phyloP scores from a whole-genome alignment of 2,888 invertebrate species.

The Scrobipalpa costella region DNA sequence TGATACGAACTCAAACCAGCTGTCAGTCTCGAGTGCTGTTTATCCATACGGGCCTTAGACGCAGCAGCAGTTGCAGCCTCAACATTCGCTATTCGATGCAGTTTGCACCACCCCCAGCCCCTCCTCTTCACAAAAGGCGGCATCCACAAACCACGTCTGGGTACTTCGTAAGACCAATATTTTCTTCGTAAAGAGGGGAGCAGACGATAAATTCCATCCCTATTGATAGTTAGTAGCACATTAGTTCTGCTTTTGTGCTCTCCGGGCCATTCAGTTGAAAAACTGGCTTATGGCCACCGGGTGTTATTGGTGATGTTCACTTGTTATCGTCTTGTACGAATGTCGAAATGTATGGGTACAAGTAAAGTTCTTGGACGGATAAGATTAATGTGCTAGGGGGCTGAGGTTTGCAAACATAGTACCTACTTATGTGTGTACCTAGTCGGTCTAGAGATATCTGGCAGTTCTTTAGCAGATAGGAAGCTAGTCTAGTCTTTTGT shows the following conservation, averaged over 20 bases:
- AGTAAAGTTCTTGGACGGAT: conserved; percentile 15
- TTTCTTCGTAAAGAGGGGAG: conserved; percentile 72
- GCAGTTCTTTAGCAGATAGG: conserved; percentile 6
- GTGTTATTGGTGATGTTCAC: conserved; percentile 47
- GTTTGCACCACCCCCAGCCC: conserved; percentile 26
- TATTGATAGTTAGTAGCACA: conserved; percentile 77
- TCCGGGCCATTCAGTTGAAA: conserved; percentile 65
- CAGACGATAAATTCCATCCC: conserved; percentile 72
- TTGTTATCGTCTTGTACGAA: conserved; percentile 27
- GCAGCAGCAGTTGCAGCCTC: no score
- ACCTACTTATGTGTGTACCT: conserved; percentile 5
- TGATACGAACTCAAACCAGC: no score
- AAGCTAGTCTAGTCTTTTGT: conserved; percentile 5
- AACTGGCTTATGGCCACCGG: conserved; percentile 58
- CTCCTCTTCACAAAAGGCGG: conserved; percentile 62
- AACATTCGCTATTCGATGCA: not conserved
- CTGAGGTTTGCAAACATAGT: conserved; percentile 7
- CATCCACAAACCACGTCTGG: conserved; percentile 73
- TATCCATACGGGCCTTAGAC: no score
- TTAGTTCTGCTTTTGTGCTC: conserved; percentile 74
- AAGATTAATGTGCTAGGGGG: conserved; percentile 15
- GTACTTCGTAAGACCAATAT: conserved; percentile 78
- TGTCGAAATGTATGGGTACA: conserved; percentile 20
- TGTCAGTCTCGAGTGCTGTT: no score
- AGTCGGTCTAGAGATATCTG: conserved; percentile 5